A percentile compares a stretch with the other conserved stretches of the same genome.
Evolutionary conservation across 2,888 invertebrate genomes (phyloP).

Genomic region (Hydroisotoma schaefferi): DNA sequence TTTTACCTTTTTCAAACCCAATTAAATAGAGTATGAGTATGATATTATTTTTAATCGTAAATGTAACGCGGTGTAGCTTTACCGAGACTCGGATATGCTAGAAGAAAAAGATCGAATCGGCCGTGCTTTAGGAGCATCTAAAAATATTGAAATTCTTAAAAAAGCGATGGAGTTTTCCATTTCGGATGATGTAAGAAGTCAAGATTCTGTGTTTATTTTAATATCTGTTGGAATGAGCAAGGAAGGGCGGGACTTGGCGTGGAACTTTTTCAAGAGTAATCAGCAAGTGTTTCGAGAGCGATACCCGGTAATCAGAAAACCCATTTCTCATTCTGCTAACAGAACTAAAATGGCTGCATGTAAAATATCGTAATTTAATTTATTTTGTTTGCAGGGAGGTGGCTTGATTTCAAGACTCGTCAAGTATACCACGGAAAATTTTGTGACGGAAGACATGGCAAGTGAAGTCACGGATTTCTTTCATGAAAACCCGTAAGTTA

Average conservation of each 20-base stretch:
- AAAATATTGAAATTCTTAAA: constrained; percentile 65
- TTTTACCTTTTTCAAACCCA: too few relatives aligned
- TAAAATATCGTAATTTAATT: not conserved
- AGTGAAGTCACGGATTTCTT: constrained; percentile 80
- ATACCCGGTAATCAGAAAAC: constrained; percentile 72
- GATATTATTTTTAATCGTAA: not conserved
- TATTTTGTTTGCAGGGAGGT: constrained; percentile 61
- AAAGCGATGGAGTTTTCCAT: constrained; percentile 76
- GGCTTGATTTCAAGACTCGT: constrained; percentile 77
- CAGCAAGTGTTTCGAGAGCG: constrained; percentile 71
- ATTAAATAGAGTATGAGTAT: not conserved
- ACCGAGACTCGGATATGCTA: constrained; percentile 79
- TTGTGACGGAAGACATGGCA: constrained; percentile 76
- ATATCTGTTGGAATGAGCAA: constrained; percentile 77
- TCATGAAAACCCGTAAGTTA: constrained; percentile 58
- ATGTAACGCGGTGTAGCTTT: constrained; percentile 56
- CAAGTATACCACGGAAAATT: constrained; percentile 83
- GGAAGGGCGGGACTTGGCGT: constrained; percentile 78
- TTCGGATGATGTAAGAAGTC: constrained; percentile 83
- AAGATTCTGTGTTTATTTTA: constrained; percentile 86
- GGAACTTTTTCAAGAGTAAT: constrained; percentile 86
- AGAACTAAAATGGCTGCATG: too few relatives aligned
- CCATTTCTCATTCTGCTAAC: not conserved
- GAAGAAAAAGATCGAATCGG: constrained; percentile 92
- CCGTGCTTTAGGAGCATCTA: constrained; percentile 75